Conservation (phyloP, 1,140 invertebrate genomes). For the Drosophila paulistorum region DNA sequence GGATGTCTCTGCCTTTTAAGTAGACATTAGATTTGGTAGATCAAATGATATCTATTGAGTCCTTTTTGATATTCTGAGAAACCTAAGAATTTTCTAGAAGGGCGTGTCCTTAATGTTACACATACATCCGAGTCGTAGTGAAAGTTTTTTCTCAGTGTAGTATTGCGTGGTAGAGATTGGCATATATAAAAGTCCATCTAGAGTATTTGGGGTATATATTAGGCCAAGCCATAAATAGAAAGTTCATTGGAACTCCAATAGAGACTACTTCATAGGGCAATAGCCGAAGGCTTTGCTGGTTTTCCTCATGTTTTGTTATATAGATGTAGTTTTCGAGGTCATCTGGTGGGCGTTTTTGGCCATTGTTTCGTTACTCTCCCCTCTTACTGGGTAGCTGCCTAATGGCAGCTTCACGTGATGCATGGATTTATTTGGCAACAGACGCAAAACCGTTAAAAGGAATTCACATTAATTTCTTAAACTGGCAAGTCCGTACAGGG, state of each 20-base stretch:
- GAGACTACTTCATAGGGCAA: not conserved
- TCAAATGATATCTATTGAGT: too few relatives aligned
- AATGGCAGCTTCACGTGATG: conserved; percentile 35
- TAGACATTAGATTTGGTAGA: too few relatives aligned
- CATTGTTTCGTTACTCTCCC: not conserved
- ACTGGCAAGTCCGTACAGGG: conserved; percentile 46
- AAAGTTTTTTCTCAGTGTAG: not conserved
- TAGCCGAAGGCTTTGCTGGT: not conserved
- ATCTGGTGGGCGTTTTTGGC: conserved; percentile 31
- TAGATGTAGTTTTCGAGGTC: conserved; percentile 27
- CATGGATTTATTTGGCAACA: conserved; percentile 64
- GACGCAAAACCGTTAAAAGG: conserved; percentile 47
- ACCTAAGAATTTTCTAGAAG: too few relatives aligned
- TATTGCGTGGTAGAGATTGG: not conserved
- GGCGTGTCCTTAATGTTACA: too few relatives aligned
- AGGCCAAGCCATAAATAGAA: not conserved
- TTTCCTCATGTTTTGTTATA: not conserved
- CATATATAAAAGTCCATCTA: not conserved
- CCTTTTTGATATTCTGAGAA: too few relatives aligned
- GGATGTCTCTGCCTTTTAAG: too few relatives aligned
- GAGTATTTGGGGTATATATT: not conserved
- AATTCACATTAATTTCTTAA: conserved; percentile 75
- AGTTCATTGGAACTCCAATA: conserved; percentile 1
- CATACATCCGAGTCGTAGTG: too few relatives aligned
- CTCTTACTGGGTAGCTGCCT: conserved; percentile 8